Conservation (phyloP, 1,140 invertebrate genomes). For the Drosophila auraria region DNA sequence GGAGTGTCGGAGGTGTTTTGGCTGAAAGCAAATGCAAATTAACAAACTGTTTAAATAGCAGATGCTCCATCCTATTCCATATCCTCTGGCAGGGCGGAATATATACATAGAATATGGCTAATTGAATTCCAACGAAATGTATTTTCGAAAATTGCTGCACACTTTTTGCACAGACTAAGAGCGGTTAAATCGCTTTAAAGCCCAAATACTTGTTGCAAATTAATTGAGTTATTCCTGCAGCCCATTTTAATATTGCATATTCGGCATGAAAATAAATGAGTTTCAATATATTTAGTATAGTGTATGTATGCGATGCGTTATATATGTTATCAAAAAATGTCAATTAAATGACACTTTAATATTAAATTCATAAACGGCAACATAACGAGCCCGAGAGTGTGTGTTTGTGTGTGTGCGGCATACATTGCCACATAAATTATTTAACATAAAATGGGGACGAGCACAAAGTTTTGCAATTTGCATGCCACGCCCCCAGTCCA, state of each 20-base stretch:
- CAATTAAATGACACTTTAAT: constrained; percentile 82
- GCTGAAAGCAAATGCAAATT: constrained; percentile 75
- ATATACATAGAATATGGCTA: constrained; percentile 18
- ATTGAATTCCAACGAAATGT: constrained; percentile 56
- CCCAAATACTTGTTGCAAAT: constrained; percentile 67
- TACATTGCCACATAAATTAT: constrained; percentile 72
- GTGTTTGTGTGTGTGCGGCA: constrained; percentile 38
- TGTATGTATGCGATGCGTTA: constrained; percentile 27
- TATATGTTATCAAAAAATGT: constrained; percentile 50
- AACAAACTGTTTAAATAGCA: constrained; percentile 74
- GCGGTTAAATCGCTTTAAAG: constrained; percentile 52
- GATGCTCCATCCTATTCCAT: constrained; percentile 16
- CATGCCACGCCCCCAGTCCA: constrained; percentile 50
- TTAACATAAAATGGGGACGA: constrained; percentile 71
- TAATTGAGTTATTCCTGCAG: constrained; percentile 68
- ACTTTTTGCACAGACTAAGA: constrained; percentile 22
- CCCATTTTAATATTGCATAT: constrained; percentile 47
- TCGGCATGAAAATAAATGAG: constrained; percentile 51
- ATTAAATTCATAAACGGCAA: constrained; percentile 80
- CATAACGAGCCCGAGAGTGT: constrained; percentile 1
- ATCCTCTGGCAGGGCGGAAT: not conserved
- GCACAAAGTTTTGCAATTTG: constrained; percentile 73
- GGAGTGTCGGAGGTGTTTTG: constrained; percentile 59
- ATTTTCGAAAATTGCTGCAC: constrained; percentile 35
- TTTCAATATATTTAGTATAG: constrained; percentile 30